Percentiles rank a stretch among this genome's conserved stretches.
Evolutionary conservation across 2,888 invertebrate species (phyloP).

Genomic region (Metellina segmentata): DNA sequence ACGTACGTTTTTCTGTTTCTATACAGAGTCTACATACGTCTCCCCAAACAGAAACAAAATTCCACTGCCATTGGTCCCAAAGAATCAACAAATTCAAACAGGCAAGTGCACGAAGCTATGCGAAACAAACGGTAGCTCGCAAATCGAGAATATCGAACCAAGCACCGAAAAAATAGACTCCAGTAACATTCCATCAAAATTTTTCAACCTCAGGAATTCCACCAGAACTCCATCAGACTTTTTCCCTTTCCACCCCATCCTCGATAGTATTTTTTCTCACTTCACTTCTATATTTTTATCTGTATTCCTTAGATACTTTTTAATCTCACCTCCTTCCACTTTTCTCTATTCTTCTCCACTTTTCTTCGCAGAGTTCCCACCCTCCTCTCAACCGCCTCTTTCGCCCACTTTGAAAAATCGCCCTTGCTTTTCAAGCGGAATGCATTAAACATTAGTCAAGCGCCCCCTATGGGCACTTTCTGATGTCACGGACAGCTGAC

Average conservation of each 20-base stretch:
- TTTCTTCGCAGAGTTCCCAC: neutral
- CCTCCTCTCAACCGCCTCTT: neutral
- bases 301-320: slow-evolving; percentile 32
- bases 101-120: neutral
- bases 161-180: neutral
- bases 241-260: neutral
- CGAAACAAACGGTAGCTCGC: neutral
- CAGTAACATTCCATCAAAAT: slow-evolving; percentile 6
- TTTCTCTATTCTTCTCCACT: slow-evolving; percentile 1
- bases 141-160: neutral
- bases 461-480: slow-evolving; percentile 35
- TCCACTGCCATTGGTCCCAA: neutral
- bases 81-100: too few relatives aligned
- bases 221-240: neutral
- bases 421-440: slow-evolving; percentile 26
- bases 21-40: neutral
- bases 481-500: slow-evolving; percentile 51
- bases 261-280: neutral
- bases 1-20: too few relatives aligned
- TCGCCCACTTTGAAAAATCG: slow-evolving; percentile 37
- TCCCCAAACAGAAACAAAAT: neutral
- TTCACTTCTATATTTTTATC: slow-evolving; percentile 34
- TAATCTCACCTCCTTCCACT: slow-evolving; percentile 24
- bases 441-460: slow-evolving; percentile 57
- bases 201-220: neutral